These are phyloP conservation scores for Sebastes glaucus DNA, from an alignment of 2,797 vertebrate genomes.

Conservation along the genomic window DNA sequence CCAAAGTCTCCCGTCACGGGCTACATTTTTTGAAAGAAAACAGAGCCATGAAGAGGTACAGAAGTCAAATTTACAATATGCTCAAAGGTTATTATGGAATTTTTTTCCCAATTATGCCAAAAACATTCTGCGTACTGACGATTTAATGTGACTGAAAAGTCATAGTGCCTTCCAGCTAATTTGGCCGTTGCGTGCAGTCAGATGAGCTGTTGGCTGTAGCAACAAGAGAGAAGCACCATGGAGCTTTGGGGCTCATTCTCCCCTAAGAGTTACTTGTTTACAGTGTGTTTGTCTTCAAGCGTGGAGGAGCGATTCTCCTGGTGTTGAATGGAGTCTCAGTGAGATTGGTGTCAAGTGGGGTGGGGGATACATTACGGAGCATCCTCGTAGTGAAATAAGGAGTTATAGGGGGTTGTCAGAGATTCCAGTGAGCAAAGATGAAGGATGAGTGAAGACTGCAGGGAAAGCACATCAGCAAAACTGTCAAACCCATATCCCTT, in stretches of 20 bases:
- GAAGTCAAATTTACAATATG: no score
- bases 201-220: constrained; percentile 59
- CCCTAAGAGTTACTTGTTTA: constrained; percentile 64
- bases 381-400: neutral
- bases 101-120: neutral
- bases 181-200: constrained; percentile 24
- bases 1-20: no score
- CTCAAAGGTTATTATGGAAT: no score
- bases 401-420: neutral
- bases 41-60: no score
- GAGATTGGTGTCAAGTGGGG: constrained; percentile 31
- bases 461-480: neutral
- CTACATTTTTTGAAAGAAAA: no score
- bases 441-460: neutral
- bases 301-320: constrained; percentile 34
- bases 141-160: neutral
- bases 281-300: constrained; percentile 50
- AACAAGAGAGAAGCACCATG: constrained; percentile 39
- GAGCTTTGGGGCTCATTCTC: constrained; percentile 47
- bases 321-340: constrained; percentile 32
- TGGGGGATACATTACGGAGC: neutral
- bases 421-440: neutral
- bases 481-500: constrained; percentile 35
- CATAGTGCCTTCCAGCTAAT: constrained; percentile 26
- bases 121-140: neutral